Conservation (phyloP, 1,140 invertebrate species). For the Diabrotica virgifera region DNA sequence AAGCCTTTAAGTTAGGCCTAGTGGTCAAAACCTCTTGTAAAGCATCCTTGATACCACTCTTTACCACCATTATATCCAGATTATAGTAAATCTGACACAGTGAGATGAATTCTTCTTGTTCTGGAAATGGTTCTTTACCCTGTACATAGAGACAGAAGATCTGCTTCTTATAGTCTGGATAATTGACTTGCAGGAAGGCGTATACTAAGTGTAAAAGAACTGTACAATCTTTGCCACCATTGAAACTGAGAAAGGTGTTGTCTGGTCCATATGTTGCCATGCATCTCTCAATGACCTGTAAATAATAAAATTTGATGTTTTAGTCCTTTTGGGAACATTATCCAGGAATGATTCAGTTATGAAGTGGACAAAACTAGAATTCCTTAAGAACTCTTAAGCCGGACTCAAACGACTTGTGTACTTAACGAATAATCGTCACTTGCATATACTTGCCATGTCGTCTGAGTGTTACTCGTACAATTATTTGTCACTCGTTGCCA, state of each 20-base stretch:
- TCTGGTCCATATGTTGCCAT: constrained; percentile 60
- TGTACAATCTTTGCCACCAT: constrained; percentile 97
- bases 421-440: too few relatives aligned
- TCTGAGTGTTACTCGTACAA: too few relatives aligned
- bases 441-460: too few relatives aligned
- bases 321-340: too few relatives aligned
- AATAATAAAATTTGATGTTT: constrained; percentile 10
- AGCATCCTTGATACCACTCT: constrained; percentile 69
- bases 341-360: too few relatives aligned
- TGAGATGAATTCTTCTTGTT: constrained; percentile 83
- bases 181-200: constrained; percentile 60
- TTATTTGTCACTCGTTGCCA: too few relatives aligned
- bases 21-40: constrained; percentile 61
- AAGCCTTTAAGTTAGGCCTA: constrained; percentile 70
- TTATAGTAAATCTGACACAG: constrained; percentile 68
- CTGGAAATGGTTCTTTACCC: constrained; percentile 73
- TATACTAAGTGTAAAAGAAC: constrained; percentile 78
- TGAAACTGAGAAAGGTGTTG: constrained; percentile 87
- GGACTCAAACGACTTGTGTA: too few relatives aligned
- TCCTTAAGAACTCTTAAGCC: too few relatives aligned
- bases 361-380: too few relatives aligned
- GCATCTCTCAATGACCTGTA: constrained; percentile 48
- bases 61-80: constrained; percentile 66
- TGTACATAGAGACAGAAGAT: constrained; percentile 68
- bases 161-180: constrained; percentile 31